These are phyloP conservation scores for Falco punctatus DNA, from an alignment of 2,113 vertebrate species.

Conservation along the genomic window DNA sequence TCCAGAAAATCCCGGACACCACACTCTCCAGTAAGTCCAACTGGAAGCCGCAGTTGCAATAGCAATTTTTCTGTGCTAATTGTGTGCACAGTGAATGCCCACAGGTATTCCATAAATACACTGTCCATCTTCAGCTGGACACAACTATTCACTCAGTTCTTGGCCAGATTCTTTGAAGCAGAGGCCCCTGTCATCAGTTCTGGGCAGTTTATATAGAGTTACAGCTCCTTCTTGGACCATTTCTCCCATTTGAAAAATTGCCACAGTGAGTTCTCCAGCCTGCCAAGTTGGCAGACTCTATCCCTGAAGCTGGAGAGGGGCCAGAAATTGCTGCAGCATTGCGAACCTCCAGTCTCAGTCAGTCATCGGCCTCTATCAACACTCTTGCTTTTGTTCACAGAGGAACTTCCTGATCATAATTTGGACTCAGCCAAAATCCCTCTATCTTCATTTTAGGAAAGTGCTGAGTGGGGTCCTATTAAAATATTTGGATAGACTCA, in stretches of 20 bases:
- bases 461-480: slow-evolving; percentile 26
- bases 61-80: slow-evolving; percentile 59
- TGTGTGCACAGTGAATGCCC: slow-evolving; percentile 5
- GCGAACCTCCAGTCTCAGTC: slow-evolving; percentile 72
- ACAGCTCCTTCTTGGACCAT: slow-evolving; percentile 76
- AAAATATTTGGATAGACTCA: slow-evolving; percentile 50
- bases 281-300: slow-evolving; percentile 79
- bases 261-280: slow-evolving; percentile 66
- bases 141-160: slow-evolving; percentile 39
- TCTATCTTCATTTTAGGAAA: slow-evolving; percentile 51
- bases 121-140: slow-evolving; percentile 45
- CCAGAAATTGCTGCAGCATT: slow-evolving; percentile 68
- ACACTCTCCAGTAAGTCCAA: slow-evolving; percentile 4
- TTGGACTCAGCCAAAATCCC: slow-evolving; percentile 42
- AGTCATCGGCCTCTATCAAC: slow-evolving; percentile 67
- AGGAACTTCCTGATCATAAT: slow-evolving; percentile 56
- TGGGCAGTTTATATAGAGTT: slow-evolving; percentile 74
- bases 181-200: slow-evolving; percentile 67
- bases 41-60: slow-evolving; percentile 43
- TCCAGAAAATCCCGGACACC: slow-evolving; percentile 26
- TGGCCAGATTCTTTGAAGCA: slow-evolving; percentile 66
- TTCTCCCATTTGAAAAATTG: slow-evolving; percentile 79
- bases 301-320: slow-evolving; percentile 63
- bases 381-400: slow-evolving; percentile 42
- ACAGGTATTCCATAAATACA: slow-evolving; percentile 52